A percentile compares a stretch with the other conserved stretches of the same genome.
Conservation (phyloP, 35 echinoderm and acorn worm genomes). For the Heliocidaris tuberculata region DNA sequence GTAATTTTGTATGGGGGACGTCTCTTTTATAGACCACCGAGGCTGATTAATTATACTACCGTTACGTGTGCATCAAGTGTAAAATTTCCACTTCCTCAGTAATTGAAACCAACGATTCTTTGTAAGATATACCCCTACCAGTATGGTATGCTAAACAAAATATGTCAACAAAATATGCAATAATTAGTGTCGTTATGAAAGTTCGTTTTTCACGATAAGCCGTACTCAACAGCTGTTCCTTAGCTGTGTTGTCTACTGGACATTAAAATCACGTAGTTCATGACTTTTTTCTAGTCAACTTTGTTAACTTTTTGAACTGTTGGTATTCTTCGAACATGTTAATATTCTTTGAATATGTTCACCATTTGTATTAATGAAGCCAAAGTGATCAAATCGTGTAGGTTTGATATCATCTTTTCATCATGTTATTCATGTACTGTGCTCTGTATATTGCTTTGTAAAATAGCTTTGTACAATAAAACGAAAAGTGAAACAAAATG, state of each 20-base stretch:
- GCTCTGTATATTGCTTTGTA: neutral
- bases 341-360: neutral
- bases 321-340: too few relatives aligned
- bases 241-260: neutral
- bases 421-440: neutral
- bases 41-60: too few relatives aligned
- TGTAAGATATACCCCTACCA: too few relatives aligned
- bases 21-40: too few relatives aligned
- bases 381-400: neutral
- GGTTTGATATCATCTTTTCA: neutral
- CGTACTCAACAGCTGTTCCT: neutral
- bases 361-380: conserved; percentile 4
- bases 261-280: neutral
- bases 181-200: neutral
- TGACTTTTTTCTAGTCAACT: neutral
- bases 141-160: too few relatives aligned
- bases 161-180: neutral
- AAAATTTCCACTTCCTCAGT: too few relatives aligned
- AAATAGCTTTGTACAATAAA: conserved; percentile 19
- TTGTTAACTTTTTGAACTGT: neutral
- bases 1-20: too few relatives aligned
- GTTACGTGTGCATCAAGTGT: too few relatives aligned
- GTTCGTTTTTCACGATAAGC: neutral
- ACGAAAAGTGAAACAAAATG: neutral
- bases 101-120: too few relatives aligned